A percentile compares a stretch with the other conserved stretches of the same genome.
Evolutionary conservation across 2,113 vertebrate genomes (phyloP).

Genomic region (Amazona vittata): DNA sequence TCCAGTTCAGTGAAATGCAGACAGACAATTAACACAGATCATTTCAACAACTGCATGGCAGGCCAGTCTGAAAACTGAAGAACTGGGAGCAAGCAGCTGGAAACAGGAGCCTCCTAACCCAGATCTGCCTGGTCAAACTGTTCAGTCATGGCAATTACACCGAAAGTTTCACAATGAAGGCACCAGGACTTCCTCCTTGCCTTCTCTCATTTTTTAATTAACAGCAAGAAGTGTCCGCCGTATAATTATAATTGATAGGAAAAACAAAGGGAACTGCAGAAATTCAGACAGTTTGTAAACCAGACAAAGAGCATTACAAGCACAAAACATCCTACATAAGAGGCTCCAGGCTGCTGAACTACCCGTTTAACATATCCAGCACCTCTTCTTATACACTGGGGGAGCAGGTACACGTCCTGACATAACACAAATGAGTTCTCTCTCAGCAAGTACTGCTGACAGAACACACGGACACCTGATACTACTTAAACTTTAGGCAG

Average conservation of each 20-base stretch:
- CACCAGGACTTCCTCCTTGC: neutral
- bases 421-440: neutral
- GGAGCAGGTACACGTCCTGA: neutral
- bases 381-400: neutral
- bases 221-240: neutral
- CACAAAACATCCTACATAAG: neutral
- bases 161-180: neutral
- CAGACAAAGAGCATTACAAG: neutral
- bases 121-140: constrained; percentile 3
- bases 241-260: neutral
- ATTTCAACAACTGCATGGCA: neutral
- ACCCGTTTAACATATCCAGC: neutral
- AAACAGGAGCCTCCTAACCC: constrained; percentile 36
- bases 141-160: neutral
- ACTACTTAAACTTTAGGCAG: neutral
- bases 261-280: neutral
- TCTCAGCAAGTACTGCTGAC: neutral
- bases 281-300: neutral
- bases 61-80: neutral
- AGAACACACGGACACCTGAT: accelerated
- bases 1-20: neutral
- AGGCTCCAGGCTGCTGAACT: neutral
- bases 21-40: neutral
- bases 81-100: neutral
- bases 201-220: neutral